phyloP scores from a whole-genome alignment of 2,888 invertebrate genomes.

The Torymus texanus region DNA sequence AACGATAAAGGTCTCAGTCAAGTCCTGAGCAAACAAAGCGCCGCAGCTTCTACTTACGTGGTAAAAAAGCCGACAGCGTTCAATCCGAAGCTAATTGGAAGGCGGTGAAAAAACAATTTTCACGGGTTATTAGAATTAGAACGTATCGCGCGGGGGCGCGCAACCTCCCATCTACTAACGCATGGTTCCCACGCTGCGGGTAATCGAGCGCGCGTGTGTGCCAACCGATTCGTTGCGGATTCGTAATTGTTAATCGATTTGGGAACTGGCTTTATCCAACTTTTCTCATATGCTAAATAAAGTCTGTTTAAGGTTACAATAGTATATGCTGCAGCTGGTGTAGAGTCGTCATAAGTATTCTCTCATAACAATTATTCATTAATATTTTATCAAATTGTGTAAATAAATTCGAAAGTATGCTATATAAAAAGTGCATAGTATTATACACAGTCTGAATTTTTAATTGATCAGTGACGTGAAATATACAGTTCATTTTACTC shows the following conservation, averaged over 20 bases:
- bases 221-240: constrained; percentile 66
- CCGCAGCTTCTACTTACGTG: too few relatives aligned
- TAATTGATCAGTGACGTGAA: too few relatives aligned
- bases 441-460: too few relatives aligned
- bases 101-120: constrained; percentile 69
- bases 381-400: too few relatives aligned
- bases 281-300: constrained; percentile 61
- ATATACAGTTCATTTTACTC: too few relatives aligned
- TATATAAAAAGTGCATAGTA: too few relatives aligned
- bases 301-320: too few relatives aligned
- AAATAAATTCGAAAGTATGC: too few relatives aligned
- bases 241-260: constrained; percentile 71
- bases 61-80: constrained; percentile 20
- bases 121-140: constrained; percentile 73
- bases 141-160: constrained; percentile 48
- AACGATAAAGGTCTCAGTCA: too few relatives aligned
- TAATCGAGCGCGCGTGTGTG: constrained; percentile 71
- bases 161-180: constrained; percentile 69
- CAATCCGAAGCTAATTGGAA: constrained; percentile 65
- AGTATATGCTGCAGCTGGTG: too few relatives aligned
- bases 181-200: constrained; percentile 66
- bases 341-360: background rate
- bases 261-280: constrained; percentile 64
- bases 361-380: constrained; percentile 36
- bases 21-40: too few relatives aligned